phyloP scores from a whole-genome alignment of 2,888 invertebrate species.

The Ptilodon capucinus region DNA sequence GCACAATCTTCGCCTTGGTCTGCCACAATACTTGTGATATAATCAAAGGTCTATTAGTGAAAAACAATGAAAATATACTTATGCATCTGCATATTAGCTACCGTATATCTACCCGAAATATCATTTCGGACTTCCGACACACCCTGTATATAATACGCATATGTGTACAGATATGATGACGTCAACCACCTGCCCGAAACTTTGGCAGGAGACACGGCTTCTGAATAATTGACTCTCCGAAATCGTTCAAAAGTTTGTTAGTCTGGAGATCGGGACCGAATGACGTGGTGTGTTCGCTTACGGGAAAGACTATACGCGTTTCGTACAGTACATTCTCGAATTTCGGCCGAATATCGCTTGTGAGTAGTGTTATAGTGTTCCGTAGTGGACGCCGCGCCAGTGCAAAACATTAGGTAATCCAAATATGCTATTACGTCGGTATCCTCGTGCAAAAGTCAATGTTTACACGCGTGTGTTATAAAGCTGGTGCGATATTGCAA shows the following conservation, averaged over 20 bases:
- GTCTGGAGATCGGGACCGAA: constrained; percentile 71
- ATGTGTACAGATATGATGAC: constrained; percentile 60
- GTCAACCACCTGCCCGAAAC: constrained; percentile 74
- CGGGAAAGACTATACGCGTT: constrained; percentile 28
- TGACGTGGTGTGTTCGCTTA: constrained; percentile 50
- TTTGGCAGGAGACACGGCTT: constrained; percentile 78
- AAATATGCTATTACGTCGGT: not conserved
- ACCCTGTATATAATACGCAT: constrained; percentile 60
- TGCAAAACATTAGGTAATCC: constrained; percentile 2
- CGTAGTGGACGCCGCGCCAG: constrained; percentile 16
- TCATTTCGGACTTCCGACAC: too few relatives aligned
- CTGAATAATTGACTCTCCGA: constrained; percentile 74
- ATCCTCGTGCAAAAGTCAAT: constrained; percentile 8
- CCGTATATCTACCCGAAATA: too few relatives aligned
- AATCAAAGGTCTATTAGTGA: too few relatives aligned
- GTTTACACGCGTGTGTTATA: constrained; percentile 33
- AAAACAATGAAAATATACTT: too few relatives aligned
- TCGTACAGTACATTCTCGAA: constrained; percentile 31
- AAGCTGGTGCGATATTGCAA: constrained; percentile 25
- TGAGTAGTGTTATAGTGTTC: constrained; percentile 24
- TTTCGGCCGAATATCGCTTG: constrained; percentile 32
- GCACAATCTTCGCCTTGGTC: too few relatives aligned
- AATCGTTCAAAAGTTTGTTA: constrained; percentile 70
- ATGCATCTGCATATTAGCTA: too few relatives aligned
- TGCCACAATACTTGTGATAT: too few relatives aligned